Base-by-base conservation (phyloP, 2,888 invertebrate genomes). In the Eubasilissa splendida region DNA sequence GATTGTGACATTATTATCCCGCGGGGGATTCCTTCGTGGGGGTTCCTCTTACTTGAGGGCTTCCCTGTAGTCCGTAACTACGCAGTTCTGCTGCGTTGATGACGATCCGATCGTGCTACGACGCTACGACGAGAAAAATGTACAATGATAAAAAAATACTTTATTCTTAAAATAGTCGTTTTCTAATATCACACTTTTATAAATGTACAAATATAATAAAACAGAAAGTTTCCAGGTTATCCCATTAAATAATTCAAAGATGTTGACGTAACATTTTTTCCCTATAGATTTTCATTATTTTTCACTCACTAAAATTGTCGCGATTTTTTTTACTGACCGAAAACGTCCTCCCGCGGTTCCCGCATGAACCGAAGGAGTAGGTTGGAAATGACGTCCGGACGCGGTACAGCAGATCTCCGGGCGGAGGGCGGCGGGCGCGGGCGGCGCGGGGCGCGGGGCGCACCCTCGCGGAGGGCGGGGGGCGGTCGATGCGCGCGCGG, bases 401-500 rank as follows among this genome's bases (percentile, higher is more conserved):
- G 81, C 54, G 31, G 80, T 77, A 65, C 58, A 65, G 76, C 50
- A 76, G 80, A 52, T 65, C 73, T 59, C 65, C 42, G 80, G 80
- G 80, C 9, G 59, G 77, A 78, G 54, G 58, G 65, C 31, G 77
- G 11, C 0, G n/a, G 53, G 88, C 87, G 87, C 86, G 88, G 88
- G 88, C 86, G 85, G 85, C 85, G 86, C 85, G 85, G 85, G 86
- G 85, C 85, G 80, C 77, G 63, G 60, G 79, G 42, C 76, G 54
- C 71, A 66, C 59, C 74, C 79, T 22, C 22, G 22, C 75, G 79
- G 82, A 79, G 79, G 83, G 85, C 86, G 86, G 86, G 87, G 86
- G 86, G 84, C 80, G 85, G 85, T 86, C 86, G 86, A 86, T 87
- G 87, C 87, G 86, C 86, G 86, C 86, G 86, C 86, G 88, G 87